Evolutionary conservation across 1,140 invertebrate species (phyloP).

Genomic region (Samia ricini): DNA sequence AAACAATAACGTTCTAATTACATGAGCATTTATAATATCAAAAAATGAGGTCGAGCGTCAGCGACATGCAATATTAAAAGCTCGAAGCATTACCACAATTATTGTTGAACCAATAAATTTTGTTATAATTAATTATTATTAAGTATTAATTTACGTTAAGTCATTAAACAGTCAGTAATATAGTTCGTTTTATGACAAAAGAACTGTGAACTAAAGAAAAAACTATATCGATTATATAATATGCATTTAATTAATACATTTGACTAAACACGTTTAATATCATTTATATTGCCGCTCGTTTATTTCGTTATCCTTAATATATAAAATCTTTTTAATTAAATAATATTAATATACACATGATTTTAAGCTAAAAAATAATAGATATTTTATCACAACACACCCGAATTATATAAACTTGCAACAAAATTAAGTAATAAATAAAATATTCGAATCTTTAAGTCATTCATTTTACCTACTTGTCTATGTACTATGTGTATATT

Average conservation of each 20-base stretch:
- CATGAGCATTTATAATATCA: not conserved
- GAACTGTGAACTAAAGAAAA: too few species aligned
- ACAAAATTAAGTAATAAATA: not conserved
- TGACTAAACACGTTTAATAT: slow-evolving; percentile 4
- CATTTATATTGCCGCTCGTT: not conserved
- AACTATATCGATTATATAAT: not conserved
- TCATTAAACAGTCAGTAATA: not conserved
- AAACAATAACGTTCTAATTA: slow-evolving; percentile 12
- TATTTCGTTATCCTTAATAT: too few species aligned
- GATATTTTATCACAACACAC: not conserved
- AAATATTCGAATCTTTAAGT: not conserved
- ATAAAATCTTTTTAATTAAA: not conserved
- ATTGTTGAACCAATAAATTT: not conserved
- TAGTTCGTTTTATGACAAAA: not conserved
- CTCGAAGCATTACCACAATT: not conserved
- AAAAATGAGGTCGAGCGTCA: not conserved
- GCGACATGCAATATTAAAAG: slow-evolving; percentile 19
- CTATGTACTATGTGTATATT: too few species aligned
- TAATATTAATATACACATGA: not conserved
- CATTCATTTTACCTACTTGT: too few species aligned
- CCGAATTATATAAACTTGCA: not conserved
- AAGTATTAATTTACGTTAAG: not conserved
- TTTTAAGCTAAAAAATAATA: not conserved
- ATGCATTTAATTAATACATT: slow-evolving; percentile 8
- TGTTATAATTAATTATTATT: not conserved